These are phyloP conservation scores for Eupithecia insigniata DNA, from an alignment of 2,888 invertebrate genomes.

Conservation along the genomic window DNA sequence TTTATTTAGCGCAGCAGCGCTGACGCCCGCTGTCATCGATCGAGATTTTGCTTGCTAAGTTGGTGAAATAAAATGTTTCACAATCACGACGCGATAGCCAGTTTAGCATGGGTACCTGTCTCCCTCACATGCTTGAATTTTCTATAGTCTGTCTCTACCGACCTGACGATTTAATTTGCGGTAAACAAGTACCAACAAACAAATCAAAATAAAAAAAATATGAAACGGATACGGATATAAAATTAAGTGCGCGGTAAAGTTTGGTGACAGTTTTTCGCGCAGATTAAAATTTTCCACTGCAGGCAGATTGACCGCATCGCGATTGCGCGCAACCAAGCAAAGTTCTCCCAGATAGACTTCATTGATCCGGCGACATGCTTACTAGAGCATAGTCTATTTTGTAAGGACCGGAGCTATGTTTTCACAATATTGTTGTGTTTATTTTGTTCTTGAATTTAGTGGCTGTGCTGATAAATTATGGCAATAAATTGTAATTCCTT, in stretches of 20 bases:
- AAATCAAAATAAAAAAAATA: slow-evolving; percentile 10
- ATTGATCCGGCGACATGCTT: slow-evolving; percentile 47
- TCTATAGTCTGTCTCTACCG: neutral
- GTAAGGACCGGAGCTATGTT: neutral
- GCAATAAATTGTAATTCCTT: neutral
- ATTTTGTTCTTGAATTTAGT: neutral
- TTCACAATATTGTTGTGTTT: neutral
- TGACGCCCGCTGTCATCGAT: slow-evolving; percentile 54
- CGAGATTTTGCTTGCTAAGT: slow-evolving; percentile 40
- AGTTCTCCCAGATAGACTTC: slow-evolving; percentile 38
- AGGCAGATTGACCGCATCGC: slow-evolving; percentile 46
- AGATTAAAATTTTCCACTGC: slow-evolving; percentile 44
- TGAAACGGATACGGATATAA: slow-evolving; percentile 24
- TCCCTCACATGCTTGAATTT: neutral
- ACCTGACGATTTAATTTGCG: neutral
- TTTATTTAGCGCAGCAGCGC: slow-evolving; percentile 61
- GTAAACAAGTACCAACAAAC: slow-evolving; percentile 16
- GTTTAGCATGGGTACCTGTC: slow-evolving; percentile 12
- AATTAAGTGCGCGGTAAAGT: slow-evolving; percentile 31
- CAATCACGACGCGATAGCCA: neutral
- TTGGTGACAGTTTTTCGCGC: slow-evolving; percentile 32
- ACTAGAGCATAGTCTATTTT: neutral
- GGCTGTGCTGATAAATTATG: neutral
- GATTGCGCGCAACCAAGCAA: slow-evolving; percentile 53
- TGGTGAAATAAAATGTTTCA: slow-evolving; percentile 40